Conservation (phyloP, 2,113 vertebrate species). For the Ondatra zibethicus region DNA sequence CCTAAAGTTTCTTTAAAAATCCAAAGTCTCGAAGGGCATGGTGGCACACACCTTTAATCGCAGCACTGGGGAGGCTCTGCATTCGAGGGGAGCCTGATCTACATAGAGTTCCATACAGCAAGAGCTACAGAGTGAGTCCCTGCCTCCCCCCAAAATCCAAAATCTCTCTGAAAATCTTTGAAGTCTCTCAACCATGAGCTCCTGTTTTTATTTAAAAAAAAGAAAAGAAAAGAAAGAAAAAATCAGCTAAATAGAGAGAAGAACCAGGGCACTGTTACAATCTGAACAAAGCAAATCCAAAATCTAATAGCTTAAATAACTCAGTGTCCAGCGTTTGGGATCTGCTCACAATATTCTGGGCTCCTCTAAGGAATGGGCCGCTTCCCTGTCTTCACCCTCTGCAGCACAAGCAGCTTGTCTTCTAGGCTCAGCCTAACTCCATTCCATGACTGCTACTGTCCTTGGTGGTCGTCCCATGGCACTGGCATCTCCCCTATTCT, state of each 20-base stretch:
- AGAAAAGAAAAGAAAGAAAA: too few species aligned
- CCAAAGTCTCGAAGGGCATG: neutral
- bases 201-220: neutral
- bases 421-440: neutral
- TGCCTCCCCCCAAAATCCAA: neutral
- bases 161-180: neutral
- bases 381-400: neutral
- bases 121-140: neutral
- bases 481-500: neutral
- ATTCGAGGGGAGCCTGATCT: neutral
- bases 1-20: neutral
- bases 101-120: neutral
- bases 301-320: neutral
- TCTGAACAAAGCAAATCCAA: neutral
- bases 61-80: neutral
- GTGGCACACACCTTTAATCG: neutral
- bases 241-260: neutral
- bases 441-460: neutral
- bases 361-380: neutral
- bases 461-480: neutral
- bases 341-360: neutral
- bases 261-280: neutral
- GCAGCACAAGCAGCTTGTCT: neutral
- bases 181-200: neutral
- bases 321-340: neutral